These are phyloP conservation scores for Malaclemys terrapin DNA, from an alignment of 2,113 vertebrate genomes.

Conservation along the genomic window DNA sequence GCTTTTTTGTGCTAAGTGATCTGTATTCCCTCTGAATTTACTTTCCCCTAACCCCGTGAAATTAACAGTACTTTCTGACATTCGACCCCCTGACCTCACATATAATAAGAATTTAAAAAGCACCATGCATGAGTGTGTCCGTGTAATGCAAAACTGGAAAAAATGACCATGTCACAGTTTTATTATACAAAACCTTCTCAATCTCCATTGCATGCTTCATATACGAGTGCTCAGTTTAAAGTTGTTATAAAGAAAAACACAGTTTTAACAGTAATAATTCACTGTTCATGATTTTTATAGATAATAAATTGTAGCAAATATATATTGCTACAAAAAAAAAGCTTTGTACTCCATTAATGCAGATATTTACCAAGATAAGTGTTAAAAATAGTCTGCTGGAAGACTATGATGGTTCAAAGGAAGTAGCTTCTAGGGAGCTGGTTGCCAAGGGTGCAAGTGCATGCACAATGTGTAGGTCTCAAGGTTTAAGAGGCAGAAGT, in stretches of 20 bases:
- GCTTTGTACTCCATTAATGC: slow-evolving; percentile 83
- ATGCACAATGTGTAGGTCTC: slow-evolving; percentile 80
- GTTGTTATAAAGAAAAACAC: slow-evolving; percentile 88
- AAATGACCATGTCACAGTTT: slow-evolving; percentile 92
- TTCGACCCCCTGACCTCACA: slow-evolving; percentile 91
- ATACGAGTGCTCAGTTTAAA: slow-evolving; percentile 81
- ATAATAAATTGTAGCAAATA: slow-evolving; percentile 86
- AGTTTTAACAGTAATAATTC: slow-evolving; percentile 84
- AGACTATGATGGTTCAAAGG: slow-evolving; percentile 68
- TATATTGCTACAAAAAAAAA: slow-evolving; percentile 73
- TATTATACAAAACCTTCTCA: slow-evolving; percentile 91
- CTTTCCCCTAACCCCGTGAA: slow-evolving; percentile 99
- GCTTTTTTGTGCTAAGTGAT: slow-evolving; percentile 99
- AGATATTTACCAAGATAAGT: slow-evolving; percentile 85
- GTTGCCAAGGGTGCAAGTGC: slow-evolving; percentile 76
- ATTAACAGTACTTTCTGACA: slow-evolving; percentile 99
- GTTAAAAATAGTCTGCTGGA: slow-evolving; percentile 76
- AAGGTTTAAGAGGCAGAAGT: slow-evolving; percentile 87
- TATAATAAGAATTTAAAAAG: slow-evolving; percentile 99
- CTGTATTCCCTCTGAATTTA: slow-evolving; percentile 99
- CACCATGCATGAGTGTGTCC: slow-evolving; percentile 98
- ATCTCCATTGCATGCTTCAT: slow-evolving; percentile 86
- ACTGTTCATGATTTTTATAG: slow-evolving; percentile 86
- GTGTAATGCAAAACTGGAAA: slow-evolving; percentile 92
- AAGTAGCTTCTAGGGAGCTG: slow-evolving; percentile 73